Conservation (phyloP, 2,113 vertebrate genomes). For the Leptobrachium ailaonicum region DNA sequence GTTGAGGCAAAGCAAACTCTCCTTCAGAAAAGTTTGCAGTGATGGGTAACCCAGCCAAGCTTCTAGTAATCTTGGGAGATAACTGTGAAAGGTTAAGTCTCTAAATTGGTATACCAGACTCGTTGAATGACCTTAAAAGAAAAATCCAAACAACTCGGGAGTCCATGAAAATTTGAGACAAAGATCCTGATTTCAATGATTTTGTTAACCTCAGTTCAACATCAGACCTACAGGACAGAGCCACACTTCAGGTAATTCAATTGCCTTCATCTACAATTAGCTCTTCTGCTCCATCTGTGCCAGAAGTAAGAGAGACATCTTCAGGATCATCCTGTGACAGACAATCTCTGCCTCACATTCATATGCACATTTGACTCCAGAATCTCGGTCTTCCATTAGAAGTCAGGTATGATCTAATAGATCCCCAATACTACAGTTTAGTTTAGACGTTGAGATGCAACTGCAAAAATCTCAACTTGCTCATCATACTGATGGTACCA, state of each 20-base stretch:
- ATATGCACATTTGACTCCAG: not conserved
- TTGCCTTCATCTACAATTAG: not conserved
- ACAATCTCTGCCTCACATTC: not conserved
- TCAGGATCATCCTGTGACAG: not conserved
- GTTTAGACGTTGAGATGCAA: not conserved
- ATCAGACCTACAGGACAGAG: not conserved
- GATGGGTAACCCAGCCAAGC: too few species aligned
- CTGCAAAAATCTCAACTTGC: not conserved
- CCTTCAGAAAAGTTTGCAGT: too few species aligned
- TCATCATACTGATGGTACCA: not conserved
- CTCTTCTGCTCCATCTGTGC: constrained; percentile 4
- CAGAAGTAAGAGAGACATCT: constrained; percentile 1
- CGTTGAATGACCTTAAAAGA: too few species aligned
- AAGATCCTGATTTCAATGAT: not conserved
- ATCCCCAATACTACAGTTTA: constrained; percentile 3
- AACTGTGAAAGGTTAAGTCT: too few species aligned
- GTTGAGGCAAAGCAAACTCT: too few species aligned
- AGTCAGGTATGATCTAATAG: not conserved
- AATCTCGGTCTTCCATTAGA: not conserved
- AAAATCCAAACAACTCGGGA: too few species aligned
- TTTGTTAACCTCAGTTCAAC: constrained; percentile 2
- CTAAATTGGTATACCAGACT: too few species aligned
- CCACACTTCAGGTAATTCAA: too few species aligned
- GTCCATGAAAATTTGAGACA: too few species aligned
- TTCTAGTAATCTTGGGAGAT: too few species aligned